Percentiles rank a stretch among this genome's conserved stretches.
These are phyloP conservation scores for Bombus affinis DNA, from an alignment of 1,140 invertebrate species.

Conservation along the genomic window DNA sequence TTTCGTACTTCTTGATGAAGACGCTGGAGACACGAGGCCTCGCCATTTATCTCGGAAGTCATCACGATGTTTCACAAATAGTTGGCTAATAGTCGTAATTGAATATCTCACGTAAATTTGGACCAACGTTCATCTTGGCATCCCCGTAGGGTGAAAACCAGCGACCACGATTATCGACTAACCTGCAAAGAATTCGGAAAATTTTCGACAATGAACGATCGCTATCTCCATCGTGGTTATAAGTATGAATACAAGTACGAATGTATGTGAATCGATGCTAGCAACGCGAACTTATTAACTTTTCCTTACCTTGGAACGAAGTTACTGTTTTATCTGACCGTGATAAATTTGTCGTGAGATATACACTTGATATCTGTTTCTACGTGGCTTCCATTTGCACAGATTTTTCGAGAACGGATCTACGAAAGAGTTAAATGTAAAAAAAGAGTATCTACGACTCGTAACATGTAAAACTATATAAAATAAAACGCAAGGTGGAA, in stretches of 20 bases:
- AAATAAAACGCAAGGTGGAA: too few relatives aligned
- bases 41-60: conserved; percentile 18
- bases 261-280: background rate
- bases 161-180: conserved; percentile 11
- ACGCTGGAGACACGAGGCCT: conserved; percentile 41
- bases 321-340: background rate
- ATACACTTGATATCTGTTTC: too few relatives aligned
- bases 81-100: conserved; percentile 8
- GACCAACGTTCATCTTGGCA: conserved; percentile 38
- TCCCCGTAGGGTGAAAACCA: conserved; percentile 34
- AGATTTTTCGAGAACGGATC: too few relatives aligned
- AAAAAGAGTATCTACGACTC: too few relatives aligned
- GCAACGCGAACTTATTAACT: background rate
- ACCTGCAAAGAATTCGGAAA: background rate
- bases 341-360: background rate
- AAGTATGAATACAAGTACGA: background rate
- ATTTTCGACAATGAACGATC: conserved; percentile 50
- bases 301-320: background rate
- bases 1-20: conserved; percentile 47
- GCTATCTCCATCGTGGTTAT: background rate
- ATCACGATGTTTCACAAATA: conserved; percentile 4
- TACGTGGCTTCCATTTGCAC: too few relatives aligned
- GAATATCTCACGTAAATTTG: conserved; percentile 46
- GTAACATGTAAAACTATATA: too few relatives aligned
- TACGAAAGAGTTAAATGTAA: too few relatives aligned